These are phyloP conservation scores for Barbus barbus DNA, from an alignment of 2,113 vertebrate genomes.

Conservation along the genomic window DNA sequence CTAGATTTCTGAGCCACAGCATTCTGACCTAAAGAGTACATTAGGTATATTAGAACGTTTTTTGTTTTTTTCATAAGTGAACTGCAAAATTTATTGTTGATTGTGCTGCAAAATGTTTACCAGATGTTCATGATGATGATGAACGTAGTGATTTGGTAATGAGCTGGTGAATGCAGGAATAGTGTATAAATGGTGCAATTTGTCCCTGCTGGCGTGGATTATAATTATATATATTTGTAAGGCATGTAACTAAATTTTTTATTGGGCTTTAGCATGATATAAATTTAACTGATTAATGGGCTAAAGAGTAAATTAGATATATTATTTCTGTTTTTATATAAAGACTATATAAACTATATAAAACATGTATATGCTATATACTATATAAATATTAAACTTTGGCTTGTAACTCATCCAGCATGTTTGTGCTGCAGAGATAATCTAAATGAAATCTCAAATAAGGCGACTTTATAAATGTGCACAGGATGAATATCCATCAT, in stretches of 20 bases:
- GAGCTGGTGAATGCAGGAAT: background rate
- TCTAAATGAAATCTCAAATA: background rate
- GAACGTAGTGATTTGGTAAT: background rate
- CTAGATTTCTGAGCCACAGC: background rate
- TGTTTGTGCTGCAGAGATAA: background rate
- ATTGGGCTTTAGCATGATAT: background rate
- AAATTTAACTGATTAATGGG: conserved; percentile 11
- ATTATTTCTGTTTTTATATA: background rate
- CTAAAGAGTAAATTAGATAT: background rate
- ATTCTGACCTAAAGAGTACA: background rate
- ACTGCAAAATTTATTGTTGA: background rate
- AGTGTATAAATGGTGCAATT: background rate
- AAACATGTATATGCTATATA: background rate
- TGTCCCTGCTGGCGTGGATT: background rate
- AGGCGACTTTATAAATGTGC: background rate
- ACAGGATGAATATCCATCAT: background rate
- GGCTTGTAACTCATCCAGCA: background rate
- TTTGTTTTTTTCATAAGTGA: background rate
- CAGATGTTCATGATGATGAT: background rate
- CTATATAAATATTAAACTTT: background rate
- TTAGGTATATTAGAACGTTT: background rate
- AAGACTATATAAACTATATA: too few species aligned
- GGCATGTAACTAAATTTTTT: background rate
- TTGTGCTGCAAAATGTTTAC: background rate
- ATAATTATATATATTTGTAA: background rate